phyloP scores from a whole-genome alignment of 1,140 invertebrate species.

The Chironomus striatipennis region DNA sequence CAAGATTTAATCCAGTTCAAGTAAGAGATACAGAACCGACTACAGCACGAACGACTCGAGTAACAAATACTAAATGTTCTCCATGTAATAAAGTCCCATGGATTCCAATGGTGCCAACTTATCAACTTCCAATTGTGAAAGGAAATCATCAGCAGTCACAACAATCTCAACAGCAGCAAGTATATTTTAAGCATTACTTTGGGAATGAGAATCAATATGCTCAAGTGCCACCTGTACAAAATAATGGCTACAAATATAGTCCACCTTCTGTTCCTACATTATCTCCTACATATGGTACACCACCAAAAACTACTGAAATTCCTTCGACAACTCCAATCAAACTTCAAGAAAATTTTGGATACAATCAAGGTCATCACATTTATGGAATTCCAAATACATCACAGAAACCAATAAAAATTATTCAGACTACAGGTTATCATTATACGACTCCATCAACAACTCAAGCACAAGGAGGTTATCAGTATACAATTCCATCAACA shows the following conservation, averaged over 20 bases:
- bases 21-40: not conserved
- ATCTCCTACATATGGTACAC: not conserved
- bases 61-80: conserved; percentile 49
- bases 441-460: not conserved
- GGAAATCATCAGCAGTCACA: not conserved
- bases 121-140: conserved; percentile 28
- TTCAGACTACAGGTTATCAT: not conserved
- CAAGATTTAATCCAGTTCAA: not conserved
- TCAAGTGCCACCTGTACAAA: not conserved
- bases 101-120: conserved; percentile 55
- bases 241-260: not conserved
- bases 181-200: conserved; percentile 8
- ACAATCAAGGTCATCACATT: not conserved
- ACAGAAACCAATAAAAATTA: not conserved
- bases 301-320: not conserved
- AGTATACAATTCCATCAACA: not conserved
- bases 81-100: conserved; percentile 68
- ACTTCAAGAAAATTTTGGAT: not conserved
- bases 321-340: not conserved
- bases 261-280: not conserved
- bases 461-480: not conserved
- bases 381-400: not conserved
- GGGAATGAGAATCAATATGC: conserved; percentile 7
- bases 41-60: not conserved
- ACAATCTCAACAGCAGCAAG: not conserved